phyloP scores from a whole-genome alignment of 2,888 invertebrate species.

The Chrysolina oricalcia region DNA sequence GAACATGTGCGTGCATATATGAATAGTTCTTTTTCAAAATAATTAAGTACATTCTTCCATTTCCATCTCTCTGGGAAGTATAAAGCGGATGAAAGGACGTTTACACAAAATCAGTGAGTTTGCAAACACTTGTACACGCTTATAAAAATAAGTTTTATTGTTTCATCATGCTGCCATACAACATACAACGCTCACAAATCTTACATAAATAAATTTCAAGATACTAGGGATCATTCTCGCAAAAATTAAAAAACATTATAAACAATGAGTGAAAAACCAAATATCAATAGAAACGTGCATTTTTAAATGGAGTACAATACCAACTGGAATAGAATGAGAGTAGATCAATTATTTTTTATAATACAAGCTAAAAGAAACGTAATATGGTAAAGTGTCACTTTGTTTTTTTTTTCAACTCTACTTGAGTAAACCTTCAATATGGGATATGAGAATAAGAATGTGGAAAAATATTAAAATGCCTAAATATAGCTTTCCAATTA shows the following conservation, averaged over 20 bases:
- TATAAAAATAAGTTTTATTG: conserved; percentile 46
- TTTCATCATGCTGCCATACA: conserved; percentile 49
- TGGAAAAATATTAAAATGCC: not conserved
- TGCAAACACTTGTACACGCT: conserved; percentile 42
- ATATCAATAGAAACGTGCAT: conserved; percentile 3
- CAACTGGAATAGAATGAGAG: not conserved
- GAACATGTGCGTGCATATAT: not conserved
- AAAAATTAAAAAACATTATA: conserved; percentile 14
- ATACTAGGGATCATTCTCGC: conserved; percentile 27
- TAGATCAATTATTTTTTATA: not conserved
- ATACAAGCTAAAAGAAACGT: not conserved
- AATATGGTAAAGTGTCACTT: not conserved
- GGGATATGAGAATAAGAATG: not conserved
- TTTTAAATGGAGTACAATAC: conserved; percentile 1
- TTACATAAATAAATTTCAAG: conserved; percentile 33
- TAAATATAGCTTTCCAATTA: conserved; percentile 5
- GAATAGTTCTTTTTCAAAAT: not conserved
- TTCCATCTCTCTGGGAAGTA: conserved; percentile 26
- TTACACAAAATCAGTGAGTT: conserved; percentile 37
- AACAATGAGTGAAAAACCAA: not conserved
- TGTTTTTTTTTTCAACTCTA: not conserved
- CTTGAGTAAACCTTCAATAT: not conserved
- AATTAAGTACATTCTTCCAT: not conserved
- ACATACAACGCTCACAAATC: conserved; percentile 35
- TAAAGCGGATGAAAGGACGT: conserved; percentile 18